Base-by-base conservation (phyloP, 2,888 invertebrate genomes). In the Erebia ligea region DNA sequence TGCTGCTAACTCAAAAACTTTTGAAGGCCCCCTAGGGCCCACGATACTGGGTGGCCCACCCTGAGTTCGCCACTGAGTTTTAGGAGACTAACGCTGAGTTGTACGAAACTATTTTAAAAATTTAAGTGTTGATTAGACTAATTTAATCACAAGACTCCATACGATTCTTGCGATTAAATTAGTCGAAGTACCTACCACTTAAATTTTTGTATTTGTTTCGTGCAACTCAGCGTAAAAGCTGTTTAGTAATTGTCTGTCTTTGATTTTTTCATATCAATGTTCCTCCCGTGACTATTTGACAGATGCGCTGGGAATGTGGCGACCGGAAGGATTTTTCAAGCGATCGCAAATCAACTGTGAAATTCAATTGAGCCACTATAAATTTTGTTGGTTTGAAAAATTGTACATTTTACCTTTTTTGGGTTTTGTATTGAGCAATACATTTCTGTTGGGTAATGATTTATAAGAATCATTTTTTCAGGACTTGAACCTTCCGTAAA, bases 341-440 rank as follows among this genome's bases (percentile, higher is more conserved):
- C 78, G 76, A 78, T 85, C 86, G 85, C 85, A 91, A 92, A 91
- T 93, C 92, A 92, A 90, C 84, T 88, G 91, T 91, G 90, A 92
- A 92, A 93, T 92, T 92, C 92, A 92, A 93, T 93, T 89, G 91
- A 83, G 80, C 80, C 80, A 76, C 86, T 80, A 91, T 92, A 91
- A 88, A 92, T 91, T 85, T 86, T 82, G 77, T 80, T 75, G 76
- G 78, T 82, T 84, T 89, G 91, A 91, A 86, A 89, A 90, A 91
- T 62, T 89, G 83, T 78, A 76, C 78, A 76, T 77, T 76, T 77
- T 76, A 68, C 72, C 73, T 75, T 81, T 83, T 83, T 59, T 59
- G 3, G 78, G 81, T 81, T 80, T 76, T 63, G 56, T 67, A 50
- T 70, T 21, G 45, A 50, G 48, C 48, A 62, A 67, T 56, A 58